Base-by-base conservation (phyloP, 1,140 invertebrate species). In the Zaprionus taronus region DNA sequence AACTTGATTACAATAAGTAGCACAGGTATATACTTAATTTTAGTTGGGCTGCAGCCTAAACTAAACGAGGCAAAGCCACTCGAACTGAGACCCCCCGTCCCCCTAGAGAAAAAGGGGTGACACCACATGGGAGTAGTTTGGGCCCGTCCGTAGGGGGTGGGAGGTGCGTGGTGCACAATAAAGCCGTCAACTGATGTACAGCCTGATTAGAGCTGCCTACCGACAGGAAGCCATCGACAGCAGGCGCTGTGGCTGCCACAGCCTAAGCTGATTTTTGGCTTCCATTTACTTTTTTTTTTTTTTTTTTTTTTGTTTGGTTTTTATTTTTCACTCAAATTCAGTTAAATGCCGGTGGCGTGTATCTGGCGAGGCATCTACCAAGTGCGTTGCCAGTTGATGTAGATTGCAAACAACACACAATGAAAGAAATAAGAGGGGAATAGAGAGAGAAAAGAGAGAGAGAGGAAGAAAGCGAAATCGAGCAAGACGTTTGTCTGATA, bases 1-100 rank as follows among this genome's bases (percentile, higher is more conserved):
- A 89, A 84, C 67, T 84, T 89, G 84, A 89, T 89, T 89, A 81
- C 68, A 86, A 72, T 73, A 79, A 81, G 49, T 79, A 69, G 55
- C 61, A 67, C 51, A 24, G 58, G 38, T 56, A 63, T 65, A 47
- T 26, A 63, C 9, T 17, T 36, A 47, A 38, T 61, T 56, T 62
- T 66, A 22, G 68, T 56, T 80, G 83, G 72, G 82, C 67, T 72
- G 66, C 61, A 74, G 20, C 20, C 41, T 17, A 47, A 20, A 47
- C 41, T 47, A 47, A 17, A 47, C 41, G 7, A 17, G 41, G 7
- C 41, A 44, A 9, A 44, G 41, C 41, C 41, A 44, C n/a, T 44
- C 38, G 15, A n/a, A n/a, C 0, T 5, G 38, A 15, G 38, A 41
- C 38, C 38, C 38, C 38, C 12, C 4, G 62, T 38, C 49, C 41